Evolutionary conservation across 1,140 invertebrate species (phyloP).

Genomic region (Drosophila insularis): DNA sequence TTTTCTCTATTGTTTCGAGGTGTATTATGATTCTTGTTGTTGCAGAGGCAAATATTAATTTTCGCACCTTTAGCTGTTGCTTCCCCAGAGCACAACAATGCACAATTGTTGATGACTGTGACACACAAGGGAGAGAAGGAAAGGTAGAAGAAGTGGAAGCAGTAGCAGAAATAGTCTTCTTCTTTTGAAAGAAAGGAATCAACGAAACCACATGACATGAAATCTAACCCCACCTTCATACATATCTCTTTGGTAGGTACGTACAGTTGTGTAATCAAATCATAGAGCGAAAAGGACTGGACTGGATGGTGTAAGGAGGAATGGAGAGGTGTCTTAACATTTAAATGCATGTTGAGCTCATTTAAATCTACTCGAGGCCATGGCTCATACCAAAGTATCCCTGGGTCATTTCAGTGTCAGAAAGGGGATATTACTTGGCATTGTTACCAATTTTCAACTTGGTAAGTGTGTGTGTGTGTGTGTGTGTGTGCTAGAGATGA

Average conservation of each 20-base stretch:
- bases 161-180: neutral
- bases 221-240: neutral
- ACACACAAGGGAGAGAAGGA: neutral
- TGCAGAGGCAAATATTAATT: slow-evolving; percentile 66
- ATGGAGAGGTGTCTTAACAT: neutral
- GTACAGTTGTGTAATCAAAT: slow-evolving; percentile 10
- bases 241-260: neutral
- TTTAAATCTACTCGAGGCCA: slow-evolving; percentile 28
- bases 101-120: slow-evolving; percentile 28
- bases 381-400: slow-evolving; percentile 4
- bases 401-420: slow-evolving; percentile 20
- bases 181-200: neutral
- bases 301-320: neutral
- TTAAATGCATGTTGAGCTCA: slow-evolving; percentile 25
- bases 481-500: slow-evolving; percentile 9
- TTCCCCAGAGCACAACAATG: slow-evolving; percentile 22
- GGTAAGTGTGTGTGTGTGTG: neutral
- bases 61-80: slow-evolving; percentile 62
- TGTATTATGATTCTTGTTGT: slow-evolving; percentile 13
- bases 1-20: neutral
- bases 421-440: slow-evolving; percentile 7
- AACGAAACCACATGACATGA: neutral
- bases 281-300: neutral
- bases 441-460: slow-evolving; percentile 20
- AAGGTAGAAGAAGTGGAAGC: neutral